Conservation (phyloP, 2,888 invertebrate genomes). For the Euplagia quadripunctaria region DNA sequence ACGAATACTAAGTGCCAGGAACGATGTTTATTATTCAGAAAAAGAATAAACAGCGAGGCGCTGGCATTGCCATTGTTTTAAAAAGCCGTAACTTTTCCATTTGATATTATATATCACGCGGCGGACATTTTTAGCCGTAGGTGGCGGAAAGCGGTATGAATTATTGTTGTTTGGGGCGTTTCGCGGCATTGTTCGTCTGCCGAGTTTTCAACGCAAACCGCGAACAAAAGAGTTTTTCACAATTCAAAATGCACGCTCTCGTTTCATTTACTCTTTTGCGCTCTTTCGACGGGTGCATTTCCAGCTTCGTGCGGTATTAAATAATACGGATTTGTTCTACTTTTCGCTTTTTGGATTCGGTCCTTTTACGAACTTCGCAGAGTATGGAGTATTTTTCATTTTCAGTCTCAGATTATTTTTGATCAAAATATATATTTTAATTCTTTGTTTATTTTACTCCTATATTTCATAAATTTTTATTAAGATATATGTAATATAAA, state of each 20-base stretch:
- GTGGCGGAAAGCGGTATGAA: constrained; percentile 87
- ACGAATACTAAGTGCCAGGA: constrained; percentile 38
- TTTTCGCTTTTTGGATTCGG: constrained; percentile 70
- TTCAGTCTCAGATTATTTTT: constrained; percentile 45
- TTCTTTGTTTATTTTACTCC: background rate
- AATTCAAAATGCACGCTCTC: constrained; percentile 85
- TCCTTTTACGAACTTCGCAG: constrained; percentile 60
- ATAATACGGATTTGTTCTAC: constrained; percentile 81
- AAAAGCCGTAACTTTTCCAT: constrained; percentile 85
- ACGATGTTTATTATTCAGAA: constrained; percentile 73
- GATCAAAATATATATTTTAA: constrained; percentile 20
- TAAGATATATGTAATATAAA: background rate
- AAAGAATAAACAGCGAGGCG: constrained; percentile 66
- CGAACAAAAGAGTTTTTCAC: constrained; percentile 86
- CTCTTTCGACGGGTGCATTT: constrained; percentile 83
- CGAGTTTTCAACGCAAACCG: constrained; percentile 76
- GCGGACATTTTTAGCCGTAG: constrained; percentile 87
- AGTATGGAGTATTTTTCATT: constrained; percentile 57
- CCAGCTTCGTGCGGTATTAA: constrained; percentile 82
- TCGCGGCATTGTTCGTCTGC: constrained; percentile 81
- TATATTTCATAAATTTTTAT: background rate
- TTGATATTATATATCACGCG: constrained; percentile 84
- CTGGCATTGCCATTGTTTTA: constrained; percentile 82
- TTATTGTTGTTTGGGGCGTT: constrained; percentile 86
- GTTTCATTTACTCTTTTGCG: constrained; percentile 87